A percentile compares a stretch with the other conserved stretches of the same genome.
Conservation (phyloP, 2,113 vertebrate genomes). For the Rhinoderma darwinii region DNA sequence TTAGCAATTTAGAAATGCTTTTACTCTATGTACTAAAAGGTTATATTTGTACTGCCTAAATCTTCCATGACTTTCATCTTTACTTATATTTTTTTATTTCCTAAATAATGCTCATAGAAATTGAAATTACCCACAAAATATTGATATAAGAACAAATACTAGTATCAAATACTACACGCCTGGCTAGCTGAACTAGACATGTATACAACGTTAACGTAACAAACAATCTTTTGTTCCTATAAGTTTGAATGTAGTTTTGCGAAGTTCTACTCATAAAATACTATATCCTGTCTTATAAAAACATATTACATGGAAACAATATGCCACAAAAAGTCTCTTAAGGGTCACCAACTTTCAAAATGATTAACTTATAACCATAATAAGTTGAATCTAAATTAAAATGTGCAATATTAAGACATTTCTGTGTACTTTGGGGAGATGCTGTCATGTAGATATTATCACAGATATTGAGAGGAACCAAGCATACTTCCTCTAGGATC, state of each 20-base stretch:
- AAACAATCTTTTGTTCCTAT: not conserved
- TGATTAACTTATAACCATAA: slow-evolving; percentile 16
- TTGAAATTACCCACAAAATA: not conserved
- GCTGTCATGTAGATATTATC: slow-evolving; percentile 51
- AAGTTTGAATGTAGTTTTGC: not conserved
- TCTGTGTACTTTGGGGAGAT: slow-evolving; percentile 42
- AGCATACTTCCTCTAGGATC: slow-evolving; percentile 37
- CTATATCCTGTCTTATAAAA: not conserved
- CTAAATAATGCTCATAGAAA: not conserved
- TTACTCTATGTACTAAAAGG: too few species aligned
- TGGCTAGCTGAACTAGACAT: not conserved
- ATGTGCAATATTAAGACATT: slow-evolving; percentile 41
- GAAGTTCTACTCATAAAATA: slow-evolving; percentile 4
- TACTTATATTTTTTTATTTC: too few species aligned
- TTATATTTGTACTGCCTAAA: too few species aligned
- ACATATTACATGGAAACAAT: slow-evolving; percentile 40
- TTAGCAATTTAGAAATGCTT: too few species aligned
- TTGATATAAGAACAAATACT: not conserved
- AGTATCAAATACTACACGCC: not conserved
- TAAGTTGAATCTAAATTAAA: slow-evolving; percentile 49
- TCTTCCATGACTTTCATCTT: too few species aligned
- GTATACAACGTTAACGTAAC: not conserved
- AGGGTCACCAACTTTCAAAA: slow-evolving; percentile 12
- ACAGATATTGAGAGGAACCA: slow-evolving; percentile 8
- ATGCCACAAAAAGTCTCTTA: slow-evolving; percentile 41